Percentiles rank a stretch among this genome's conserved stretches.
Evolutionary conservation across 2,797 vertebrate species (phyloP).

Genomic region (Eleutherodactylus coqui): DNA sequence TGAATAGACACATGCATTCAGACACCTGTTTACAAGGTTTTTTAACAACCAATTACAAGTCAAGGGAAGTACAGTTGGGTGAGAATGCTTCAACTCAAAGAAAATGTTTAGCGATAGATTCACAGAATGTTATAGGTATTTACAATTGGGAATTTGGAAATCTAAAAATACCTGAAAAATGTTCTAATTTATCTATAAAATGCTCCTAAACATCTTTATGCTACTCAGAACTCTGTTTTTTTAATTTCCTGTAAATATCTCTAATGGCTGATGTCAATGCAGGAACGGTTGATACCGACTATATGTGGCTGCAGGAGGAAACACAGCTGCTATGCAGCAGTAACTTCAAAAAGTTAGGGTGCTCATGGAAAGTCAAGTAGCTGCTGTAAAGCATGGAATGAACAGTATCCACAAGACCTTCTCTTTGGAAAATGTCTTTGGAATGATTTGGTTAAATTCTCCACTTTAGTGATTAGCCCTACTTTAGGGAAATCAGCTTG

Average conservation of each 20-base stretch:
- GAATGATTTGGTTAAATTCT: not conserved
- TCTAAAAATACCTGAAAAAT: not conserved
- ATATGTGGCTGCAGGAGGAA: not conserved
- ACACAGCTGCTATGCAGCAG: not conserved
- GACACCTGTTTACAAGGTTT: constrained; percentile 25
- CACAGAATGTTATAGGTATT: not conserved
- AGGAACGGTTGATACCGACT: not conserved
- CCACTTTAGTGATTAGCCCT: too few relatives aligned
- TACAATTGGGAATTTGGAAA: not conserved
- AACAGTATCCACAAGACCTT: not conserved
- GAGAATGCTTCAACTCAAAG: not conserved
- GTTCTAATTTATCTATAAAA: not conserved
- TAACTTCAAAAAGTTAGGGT: not conserved
- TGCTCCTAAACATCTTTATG: not conserved
- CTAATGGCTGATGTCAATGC: not conserved
- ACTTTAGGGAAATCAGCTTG: too few relatives aligned
- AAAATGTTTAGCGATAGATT: constrained; percentile 6
- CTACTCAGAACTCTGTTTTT: not conserved
- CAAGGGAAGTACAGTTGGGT: not conserved
- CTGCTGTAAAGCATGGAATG: too few relatives aligned
- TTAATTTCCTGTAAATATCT: not conserved
- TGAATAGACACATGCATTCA: not conserved
- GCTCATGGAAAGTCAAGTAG: not conserved
- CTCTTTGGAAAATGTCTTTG: not conserved
- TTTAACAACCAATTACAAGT: constrained; percentile 31